Percentiles rank a stretch among this genome's conserved stretches.
phyloP scores from a whole-genome alignment of 2,888 invertebrate genomes.

The Drosophila formosana region DNA sequence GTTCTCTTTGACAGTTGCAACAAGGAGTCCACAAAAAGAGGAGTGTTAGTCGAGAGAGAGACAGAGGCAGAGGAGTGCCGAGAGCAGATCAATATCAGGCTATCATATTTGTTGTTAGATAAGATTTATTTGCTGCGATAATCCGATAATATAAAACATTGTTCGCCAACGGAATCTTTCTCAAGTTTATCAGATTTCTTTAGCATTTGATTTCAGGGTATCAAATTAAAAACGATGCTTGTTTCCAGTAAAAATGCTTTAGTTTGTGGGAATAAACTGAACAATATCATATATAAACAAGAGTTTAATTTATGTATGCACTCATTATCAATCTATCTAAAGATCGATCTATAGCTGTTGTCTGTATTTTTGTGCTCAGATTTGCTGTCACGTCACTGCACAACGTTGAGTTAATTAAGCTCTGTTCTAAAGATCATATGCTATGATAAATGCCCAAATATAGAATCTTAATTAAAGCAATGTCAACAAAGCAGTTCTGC shows the following conservation, averaged over 20 bases:
- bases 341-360: neutral
- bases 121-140: slow-evolving; percentile 3
- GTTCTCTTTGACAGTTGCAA: slow-evolving; percentile 13
- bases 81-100: slow-evolving; percentile 6
- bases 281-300: neutral
- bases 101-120: neutral
- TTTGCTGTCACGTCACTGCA: neutral
- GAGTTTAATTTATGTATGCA: neutral
- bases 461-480: slow-evolving; percentile 28
- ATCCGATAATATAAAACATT: neutral
- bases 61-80: slow-evolving; percentile 1
- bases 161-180: too few relatives aligned
- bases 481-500: slow-evolving; percentile 7
- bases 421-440: neutral
- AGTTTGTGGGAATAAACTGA: neutral
- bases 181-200: slow-evolving; percentile 1
- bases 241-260: neutral
- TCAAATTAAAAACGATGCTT: neutral
- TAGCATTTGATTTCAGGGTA: too few relatives aligned
- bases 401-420: slow-evolving; percentile 2
- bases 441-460: slow-evolving; percentile 16
- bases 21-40: slow-evolving; percentile 1
- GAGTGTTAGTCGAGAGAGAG: neutral
- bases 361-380: neutral
- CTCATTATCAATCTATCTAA: neutral